Evolutionary conservation across 2,797 vertebrate genomes (phyloP).

Genomic region (Hapalemur alaotrensis): DNA sequence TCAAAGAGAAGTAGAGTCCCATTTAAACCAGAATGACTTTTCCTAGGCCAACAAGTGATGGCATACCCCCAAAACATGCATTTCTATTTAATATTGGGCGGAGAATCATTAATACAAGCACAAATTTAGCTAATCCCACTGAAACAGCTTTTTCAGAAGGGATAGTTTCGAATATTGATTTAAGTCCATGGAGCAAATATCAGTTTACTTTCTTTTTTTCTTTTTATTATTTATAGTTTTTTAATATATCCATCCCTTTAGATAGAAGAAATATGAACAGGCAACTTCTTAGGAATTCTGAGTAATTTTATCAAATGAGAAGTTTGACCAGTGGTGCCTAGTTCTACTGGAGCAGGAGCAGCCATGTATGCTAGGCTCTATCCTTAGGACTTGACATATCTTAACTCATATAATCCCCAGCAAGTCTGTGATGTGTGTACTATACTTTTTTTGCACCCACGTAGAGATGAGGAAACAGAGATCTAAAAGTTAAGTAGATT

Average conservation of each 20-base stretch:
- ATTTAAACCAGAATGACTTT: background rate
- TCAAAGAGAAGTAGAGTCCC: background rate
- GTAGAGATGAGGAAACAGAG: background rate
- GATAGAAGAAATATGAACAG: background rate
- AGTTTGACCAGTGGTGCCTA: background rate
- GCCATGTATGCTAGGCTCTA: fast-evolving
- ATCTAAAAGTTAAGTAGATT: background rate
- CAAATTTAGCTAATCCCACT: background rate
- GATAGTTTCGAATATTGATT: background rate
- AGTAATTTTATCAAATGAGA: background rate
- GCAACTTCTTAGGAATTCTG: background rate
- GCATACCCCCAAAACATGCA: background rate
- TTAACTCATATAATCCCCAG: background rate
- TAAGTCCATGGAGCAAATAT: background rate
- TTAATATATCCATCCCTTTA: background rate
- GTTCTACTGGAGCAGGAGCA: background rate
- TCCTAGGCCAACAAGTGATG: background rate
- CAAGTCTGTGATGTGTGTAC: background rate
- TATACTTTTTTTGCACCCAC: background rate
- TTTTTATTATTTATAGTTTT: background rate
- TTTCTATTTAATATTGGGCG: background rate
- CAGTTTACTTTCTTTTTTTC: background rate
- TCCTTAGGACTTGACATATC: background rate
- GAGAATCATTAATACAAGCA: background rate
- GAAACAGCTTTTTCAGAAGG: background rate